phyloP scores from a whole-genome alignment of 2,113 vertebrate genomes.

The Hypomesus transpacificus region DNA sequence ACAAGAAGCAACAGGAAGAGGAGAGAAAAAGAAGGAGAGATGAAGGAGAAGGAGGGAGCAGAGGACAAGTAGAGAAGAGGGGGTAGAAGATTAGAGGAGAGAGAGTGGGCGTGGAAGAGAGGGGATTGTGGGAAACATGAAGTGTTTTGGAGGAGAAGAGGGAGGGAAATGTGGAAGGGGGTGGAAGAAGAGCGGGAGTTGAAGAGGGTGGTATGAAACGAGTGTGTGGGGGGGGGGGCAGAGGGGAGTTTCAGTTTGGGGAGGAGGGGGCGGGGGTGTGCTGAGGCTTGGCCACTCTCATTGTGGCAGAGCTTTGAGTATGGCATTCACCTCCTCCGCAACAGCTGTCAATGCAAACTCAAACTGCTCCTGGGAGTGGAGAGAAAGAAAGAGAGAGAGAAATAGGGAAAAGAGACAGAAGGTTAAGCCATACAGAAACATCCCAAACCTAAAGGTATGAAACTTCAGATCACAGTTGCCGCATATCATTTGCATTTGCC shows the following conservation, averaged over 20 bases:
- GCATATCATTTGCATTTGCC: too few species aligned
- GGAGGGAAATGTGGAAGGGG: background rate
- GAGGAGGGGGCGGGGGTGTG: background rate
- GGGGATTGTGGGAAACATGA: background rate
- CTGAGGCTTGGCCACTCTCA: conserved; percentile 35
- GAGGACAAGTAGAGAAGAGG: background rate
- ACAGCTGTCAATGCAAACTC: conserved; percentile 70
- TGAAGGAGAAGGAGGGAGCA: background rate
- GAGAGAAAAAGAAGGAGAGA: conserved; percentile 4
- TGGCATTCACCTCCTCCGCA: conserved; percentile 69
- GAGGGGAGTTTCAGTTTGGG: background rate
- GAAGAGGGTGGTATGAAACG: background rate
- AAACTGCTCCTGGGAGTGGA: conserved; percentile 62
- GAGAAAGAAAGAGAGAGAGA: background rate
- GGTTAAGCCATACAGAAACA: too few species aligned
- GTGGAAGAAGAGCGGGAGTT: background rate
- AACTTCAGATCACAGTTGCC: too few species aligned
- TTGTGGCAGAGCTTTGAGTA: conserved; percentile 67
- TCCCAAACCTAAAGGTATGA: too few species aligned
- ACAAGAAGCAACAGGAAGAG: conserved; percentile 47
- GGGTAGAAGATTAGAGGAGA: background rate
- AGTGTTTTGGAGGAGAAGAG: too few species aligned
- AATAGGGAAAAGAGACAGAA: background rate
- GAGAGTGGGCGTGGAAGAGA: background rate
- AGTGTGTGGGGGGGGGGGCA: background rate